These are phyloP conservation scores for Habroteleia sp. DNA, from an alignment of 2,888 invertebrate genomes.

Conservation along the genomic window DNA sequence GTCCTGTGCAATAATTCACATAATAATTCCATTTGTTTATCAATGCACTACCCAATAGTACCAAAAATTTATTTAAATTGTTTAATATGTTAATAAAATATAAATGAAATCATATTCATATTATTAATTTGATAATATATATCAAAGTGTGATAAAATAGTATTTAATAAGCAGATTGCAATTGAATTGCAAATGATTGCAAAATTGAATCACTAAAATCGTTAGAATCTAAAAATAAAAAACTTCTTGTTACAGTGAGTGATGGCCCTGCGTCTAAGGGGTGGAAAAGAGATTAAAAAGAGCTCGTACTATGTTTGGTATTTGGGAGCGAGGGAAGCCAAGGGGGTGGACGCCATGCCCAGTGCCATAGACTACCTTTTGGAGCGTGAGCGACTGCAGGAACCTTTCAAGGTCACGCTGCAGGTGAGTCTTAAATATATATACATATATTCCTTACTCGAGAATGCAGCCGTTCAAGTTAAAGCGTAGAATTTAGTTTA, in stretches of 20 bases:
- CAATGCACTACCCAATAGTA: too few relatives aligned
- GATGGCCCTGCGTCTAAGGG: constrained; percentile 83
- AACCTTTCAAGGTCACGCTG: constrained; percentile 94
- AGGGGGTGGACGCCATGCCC: constrained; percentile 92
- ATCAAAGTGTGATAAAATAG: too few relatives aligned
- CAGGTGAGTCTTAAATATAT: constrained; percentile 83
- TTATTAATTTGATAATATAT: too few relatives aligned
- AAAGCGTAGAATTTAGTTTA: too few relatives aligned
- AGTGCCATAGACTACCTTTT: constrained; percentile 92
- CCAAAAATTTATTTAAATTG: too few relatives aligned
- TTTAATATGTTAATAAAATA: too few relatives aligned
- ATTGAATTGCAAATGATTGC: neutral
- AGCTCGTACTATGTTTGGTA: constrained; percentile 96
- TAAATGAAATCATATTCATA: too few relatives aligned
- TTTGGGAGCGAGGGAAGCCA: constrained; percentile 96
- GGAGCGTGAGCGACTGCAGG: constrained; percentile 91
- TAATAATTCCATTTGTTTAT: too few relatives aligned
- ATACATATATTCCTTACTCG: constrained; percentile 11
- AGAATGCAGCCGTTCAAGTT: constrained; percentile 6
- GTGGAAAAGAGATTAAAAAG: constrained; percentile 91
- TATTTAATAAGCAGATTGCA: too few relatives aligned
- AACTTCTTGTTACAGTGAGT: constrained; percentile 75
- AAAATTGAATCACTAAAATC: too few relatives aligned
- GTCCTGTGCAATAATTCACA: too few relatives aligned
- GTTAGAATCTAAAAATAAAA: too few relatives aligned